Evolutionary conservation across 2,888 invertebrate genomes (phyloP).

Genomic region (Apotomis betuletana): DNA sequence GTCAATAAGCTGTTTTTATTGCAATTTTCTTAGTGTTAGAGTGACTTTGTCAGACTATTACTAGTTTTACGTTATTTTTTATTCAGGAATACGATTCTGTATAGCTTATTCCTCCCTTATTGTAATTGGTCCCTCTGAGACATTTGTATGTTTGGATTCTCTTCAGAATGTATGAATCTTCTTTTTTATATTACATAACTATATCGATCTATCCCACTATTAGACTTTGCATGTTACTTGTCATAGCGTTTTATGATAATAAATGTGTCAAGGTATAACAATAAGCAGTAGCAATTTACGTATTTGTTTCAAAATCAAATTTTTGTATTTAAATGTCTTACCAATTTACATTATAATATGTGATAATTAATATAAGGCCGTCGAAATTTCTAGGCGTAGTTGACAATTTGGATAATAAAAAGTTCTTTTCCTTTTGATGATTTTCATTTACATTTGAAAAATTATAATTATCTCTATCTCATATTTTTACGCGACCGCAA

Average conservation of each 20-base stretch:
- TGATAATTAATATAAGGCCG: slow-evolving; percentile 9
- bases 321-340: background rate
- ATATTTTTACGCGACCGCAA: no score
- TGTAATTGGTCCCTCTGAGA: no score
- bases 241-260: background rate
- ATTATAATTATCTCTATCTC: background rate
- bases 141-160: no score
- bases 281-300: background rate
- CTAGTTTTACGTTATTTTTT: no score
- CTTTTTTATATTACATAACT: no score
- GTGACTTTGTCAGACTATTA: no score
- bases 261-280: background rate
- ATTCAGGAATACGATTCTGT: background rate
- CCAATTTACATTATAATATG: slow-evolving; percentile 11
- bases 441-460: background rate
- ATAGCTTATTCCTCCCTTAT: no score
- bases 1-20: background rate
- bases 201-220: no score
- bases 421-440: background rate
- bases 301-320: background rate
- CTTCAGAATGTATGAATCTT: no score
- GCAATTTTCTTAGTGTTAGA: no score
- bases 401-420: slow-evolving; percentile 1
- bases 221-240: background rate
- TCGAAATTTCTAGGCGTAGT: background rate